phyloP scores from a whole-genome alignment of 2,113 vertebrate species.

The Xiphorhynchus elegans region DNA sequence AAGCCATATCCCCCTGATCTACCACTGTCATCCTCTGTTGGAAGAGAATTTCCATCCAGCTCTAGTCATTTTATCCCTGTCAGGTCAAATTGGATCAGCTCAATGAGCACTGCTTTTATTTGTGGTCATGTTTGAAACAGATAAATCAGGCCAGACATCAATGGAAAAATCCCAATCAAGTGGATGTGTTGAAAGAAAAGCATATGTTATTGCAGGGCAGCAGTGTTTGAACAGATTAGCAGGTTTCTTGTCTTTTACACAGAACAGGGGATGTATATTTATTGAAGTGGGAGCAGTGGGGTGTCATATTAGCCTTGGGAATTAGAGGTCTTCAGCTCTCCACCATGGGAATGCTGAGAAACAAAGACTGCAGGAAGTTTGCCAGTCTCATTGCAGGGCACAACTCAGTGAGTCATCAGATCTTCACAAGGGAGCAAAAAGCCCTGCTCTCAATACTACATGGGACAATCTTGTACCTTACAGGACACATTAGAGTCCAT shows the following conservation, averaged over 20 bases:
- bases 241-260: neutral
- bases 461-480: neutral
- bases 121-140: slow-evolving; percentile 18
- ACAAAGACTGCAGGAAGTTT: neutral
- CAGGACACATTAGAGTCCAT: neutral
- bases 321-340: neutral
- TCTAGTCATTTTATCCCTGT: slow-evolving; percentile 51
- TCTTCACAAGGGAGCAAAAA: neutral
- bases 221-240: neutral
- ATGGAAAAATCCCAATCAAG: slow-evolving; percentile 51
- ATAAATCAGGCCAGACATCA: slow-evolving; percentile 54
- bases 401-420: neutral
- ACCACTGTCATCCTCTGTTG: slow-evolving; percentile 13
- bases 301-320: neutral
- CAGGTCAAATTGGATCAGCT: slow-evolving; percentile 56
- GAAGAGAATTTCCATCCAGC: slow-evolving; percentile 20
- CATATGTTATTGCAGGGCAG: neutral
- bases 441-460: accelerated
- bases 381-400: neutral
- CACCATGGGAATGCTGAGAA: neutral
- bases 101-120: slow-evolving; percentile 9
- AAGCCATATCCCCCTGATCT: neutral
- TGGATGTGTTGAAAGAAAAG: neutral
- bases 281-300: neutral
- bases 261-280: neutral